Conservation (phyloP, 2,113 vertebrate genomes). For the Menidia beryllina region DNA sequence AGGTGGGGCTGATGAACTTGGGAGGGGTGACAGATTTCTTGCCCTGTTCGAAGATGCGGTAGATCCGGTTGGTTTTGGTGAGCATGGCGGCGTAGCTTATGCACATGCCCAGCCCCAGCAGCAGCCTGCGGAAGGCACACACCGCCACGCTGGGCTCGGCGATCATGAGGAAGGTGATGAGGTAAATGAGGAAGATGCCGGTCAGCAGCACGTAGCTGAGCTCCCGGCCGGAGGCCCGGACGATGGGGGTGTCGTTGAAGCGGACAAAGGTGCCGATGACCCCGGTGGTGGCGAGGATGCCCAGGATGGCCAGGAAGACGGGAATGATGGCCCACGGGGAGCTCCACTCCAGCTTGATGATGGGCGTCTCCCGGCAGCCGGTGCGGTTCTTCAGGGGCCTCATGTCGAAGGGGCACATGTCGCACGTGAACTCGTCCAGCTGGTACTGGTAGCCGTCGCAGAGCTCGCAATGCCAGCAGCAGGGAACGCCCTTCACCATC, state of each 20-base stretch:
- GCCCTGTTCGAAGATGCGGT: constrained; percentile 89
- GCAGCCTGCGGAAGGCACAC: constrained; percentile 83
- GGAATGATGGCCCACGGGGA: constrained; percentile 87
- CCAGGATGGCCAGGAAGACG: constrained; percentile 83
- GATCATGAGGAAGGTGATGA: constrained; percentile 85
- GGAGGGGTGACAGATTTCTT: constrained; percentile 87
- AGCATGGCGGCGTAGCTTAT: constrained; percentile 87
- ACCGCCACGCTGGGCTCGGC: constrained; percentile 78
- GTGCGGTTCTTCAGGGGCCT: constrained; percentile 83
- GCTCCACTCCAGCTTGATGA: constrained; percentile 86
- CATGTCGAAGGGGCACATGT: constrained; percentile 84
- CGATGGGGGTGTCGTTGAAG: constrained; percentile 88
- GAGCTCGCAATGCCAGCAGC: constrained; percentile 88
- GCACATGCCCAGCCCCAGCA: constrained; percentile 82
- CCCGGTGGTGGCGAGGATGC: constrained; percentile 83
- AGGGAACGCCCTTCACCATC: constrained; percentile 87
- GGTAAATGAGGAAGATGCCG: constrained; percentile 83
- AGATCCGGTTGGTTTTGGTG: constrained; percentile 90
- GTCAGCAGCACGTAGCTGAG: constrained; percentile 86
- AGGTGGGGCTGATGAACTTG: constrained; percentile 87
- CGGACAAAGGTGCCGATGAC: constrained; percentile 82
- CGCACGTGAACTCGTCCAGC: constrained; percentile 83
- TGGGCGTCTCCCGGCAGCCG: constrained; percentile 83
- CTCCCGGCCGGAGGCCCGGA: constrained; percentile 87
- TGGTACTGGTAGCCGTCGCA: constrained; percentile 87